Percentiles rank a stretch among this genome's conserved stretches.
phyloP scores from a whole-genome alignment of 2,113 vertebrate genomes.

The Notiomystis cincta region DNA sequence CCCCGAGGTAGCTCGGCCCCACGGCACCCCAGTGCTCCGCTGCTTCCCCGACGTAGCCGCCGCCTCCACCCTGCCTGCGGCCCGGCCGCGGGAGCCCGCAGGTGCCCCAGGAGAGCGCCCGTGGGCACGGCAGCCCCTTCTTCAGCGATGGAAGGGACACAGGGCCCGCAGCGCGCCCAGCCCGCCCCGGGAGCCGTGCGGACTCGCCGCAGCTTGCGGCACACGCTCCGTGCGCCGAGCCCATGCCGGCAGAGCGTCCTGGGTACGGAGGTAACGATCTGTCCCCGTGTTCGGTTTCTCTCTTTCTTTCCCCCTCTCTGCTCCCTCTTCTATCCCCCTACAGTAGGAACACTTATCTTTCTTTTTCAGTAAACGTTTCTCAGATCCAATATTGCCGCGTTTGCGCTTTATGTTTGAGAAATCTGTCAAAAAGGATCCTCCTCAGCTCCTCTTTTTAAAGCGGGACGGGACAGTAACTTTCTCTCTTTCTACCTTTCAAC shows the following conservation, averaged over 20 bases:
- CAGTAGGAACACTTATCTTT: background rate
- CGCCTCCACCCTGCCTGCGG: background rate
- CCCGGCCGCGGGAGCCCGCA: rapidly evolving
- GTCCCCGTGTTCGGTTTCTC: background rate
- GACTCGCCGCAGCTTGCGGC: background rate
- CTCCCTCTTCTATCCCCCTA: background rate
- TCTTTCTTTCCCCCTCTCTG: too few relatives aligned
- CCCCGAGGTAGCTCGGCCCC: background rate
- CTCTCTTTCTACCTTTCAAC: background rate
- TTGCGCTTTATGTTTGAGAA: background rate
- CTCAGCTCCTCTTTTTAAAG: background rate
- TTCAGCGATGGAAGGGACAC: rapidly evolving
- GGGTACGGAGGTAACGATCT: background rate
- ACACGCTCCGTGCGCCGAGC: background rate
- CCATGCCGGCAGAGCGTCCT: rapidly evolving
- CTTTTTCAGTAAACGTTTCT: background rate
- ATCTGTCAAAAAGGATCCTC: background rate
- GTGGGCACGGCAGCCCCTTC: background rate
- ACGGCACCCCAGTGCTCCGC: background rate
- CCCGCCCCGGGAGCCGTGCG: rapidly evolving
- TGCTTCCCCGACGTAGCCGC: background rate
- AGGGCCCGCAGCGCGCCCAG: rapidly evolving
- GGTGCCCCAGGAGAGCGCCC: background rate
- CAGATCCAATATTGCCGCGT: rapidly evolving
- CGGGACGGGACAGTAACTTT: background rate